Evolutionary conservation across 2,113 vertebrate species (phyloP), one percentile per base, ranked within the genome.

Genomic region (Pimephales promelas): DNA sequence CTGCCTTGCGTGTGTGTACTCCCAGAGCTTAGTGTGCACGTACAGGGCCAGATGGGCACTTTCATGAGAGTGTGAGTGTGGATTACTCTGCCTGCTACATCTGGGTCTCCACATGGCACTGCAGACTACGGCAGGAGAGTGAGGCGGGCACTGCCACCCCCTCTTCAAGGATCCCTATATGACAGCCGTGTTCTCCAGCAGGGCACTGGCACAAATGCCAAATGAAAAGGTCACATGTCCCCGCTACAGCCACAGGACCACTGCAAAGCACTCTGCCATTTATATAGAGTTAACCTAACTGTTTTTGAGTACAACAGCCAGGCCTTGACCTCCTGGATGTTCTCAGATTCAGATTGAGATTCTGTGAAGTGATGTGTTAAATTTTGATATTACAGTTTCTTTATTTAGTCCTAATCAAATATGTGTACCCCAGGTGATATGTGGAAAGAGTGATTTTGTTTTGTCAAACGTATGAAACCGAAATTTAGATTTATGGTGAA

Each of bases 71-170:
- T 94, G 88, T 93, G 92, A 96, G 95, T 91, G 82, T 95, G 95
- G 96, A 97, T 97, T 97, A 97, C 96, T 96, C 95, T 92, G 95
- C 95, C 93, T 95, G 92, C 95, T 96, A 95, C 97, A 97, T 96
- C 97, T 97, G 96, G 95, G 95, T 94, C 95, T 97, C 96, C 96
- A 96, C 95, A 96, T 95, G 95, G 94, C 92, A 92, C 90, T 90
- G 94, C 95, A 95, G 94, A 96, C 94, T 93, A 94, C 87, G 89
- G 93, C 91, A 92, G 91, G 92, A 93, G 92, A 91, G 89, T 91
- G 89, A 88, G 91, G 88, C 90, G 40, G 26, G 26, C 28, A 18
- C 18, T 20, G 43, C 36, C 31, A 28, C 52, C 81, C 91, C 92
- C 92, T 94, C 92, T 92, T 87, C 88, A 84, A 86, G 89, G 89